Base-by-base conservation (phyloP, 2,113 vertebrate genomes). In the Loxodonta africana region DNA sequence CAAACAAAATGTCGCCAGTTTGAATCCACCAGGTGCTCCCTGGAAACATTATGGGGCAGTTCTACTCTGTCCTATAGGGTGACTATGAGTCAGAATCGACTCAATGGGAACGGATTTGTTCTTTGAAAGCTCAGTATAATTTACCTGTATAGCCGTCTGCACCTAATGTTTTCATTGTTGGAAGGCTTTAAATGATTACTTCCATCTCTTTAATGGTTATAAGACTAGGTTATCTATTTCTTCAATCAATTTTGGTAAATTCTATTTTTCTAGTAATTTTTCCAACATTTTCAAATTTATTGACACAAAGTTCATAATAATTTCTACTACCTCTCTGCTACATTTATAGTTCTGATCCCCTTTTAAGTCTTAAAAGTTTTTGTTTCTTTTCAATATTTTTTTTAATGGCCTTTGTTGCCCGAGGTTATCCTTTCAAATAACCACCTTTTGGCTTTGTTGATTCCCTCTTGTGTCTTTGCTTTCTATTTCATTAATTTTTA, bases 241-340 rank as follows among this genome's bases (percentile, higher is more conserved):
- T 90, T 83, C 12, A 53, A 26, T 93, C 26, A 87, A 14, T 63
- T 71, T 78, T 71, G 37, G 11, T 53, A 76, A 71, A 83, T 69
- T 57, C 5, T 73, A 67, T 69, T 97, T 94, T 94, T 85, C 30
- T 74, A 84, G 63, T 74, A 91, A 33, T 20, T 5, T 80, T 89
- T 94, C 2, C 63, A 91, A 80, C 74, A 62, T 44, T 44, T 78
- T 81, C 30, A 85, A 53, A 9, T 71, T 80, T 83, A 81, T 60
- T 69, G 37, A 8, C 28, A 91, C 76, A 46, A 91, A 85, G 14
- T 63, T 83, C 21, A n/a, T 65, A 57, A 21, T 33, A 83, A n/a
- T 82, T 8, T 94, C 7, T 62, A 15, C 90, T 82, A 86, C 17
- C n/a, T 88, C 53, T 67, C 76, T 48, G 57, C 30, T 80, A 25